phyloP scores from a whole-genome alignment of 2,888 invertebrate species.

The Teleogryllus oceanicus region DNA sequence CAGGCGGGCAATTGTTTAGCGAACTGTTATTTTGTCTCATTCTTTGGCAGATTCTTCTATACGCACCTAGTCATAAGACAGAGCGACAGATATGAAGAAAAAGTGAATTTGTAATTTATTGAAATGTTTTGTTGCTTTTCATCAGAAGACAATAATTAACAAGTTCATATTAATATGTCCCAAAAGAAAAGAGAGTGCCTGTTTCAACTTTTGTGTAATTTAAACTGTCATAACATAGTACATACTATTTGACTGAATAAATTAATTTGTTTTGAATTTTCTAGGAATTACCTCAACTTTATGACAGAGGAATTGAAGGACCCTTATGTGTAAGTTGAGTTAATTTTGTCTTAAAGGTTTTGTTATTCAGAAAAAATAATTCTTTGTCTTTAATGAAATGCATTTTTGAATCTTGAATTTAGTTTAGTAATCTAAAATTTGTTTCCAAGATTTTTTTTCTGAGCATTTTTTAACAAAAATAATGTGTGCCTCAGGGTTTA shows the following conservation, averaged over 20 bases:
- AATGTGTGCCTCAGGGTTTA: no score
- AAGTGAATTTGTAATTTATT: no score
- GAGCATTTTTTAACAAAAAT: no score
- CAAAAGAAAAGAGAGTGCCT: not conserved
- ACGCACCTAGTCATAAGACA: no score
- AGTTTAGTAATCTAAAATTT: not conserved
- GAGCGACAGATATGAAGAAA: no score
- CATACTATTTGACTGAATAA: conserved; percentile 4
- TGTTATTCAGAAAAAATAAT: not conserved
- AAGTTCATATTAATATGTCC: no score
- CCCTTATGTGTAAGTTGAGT: conserved; percentile 64
- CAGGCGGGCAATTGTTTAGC: no score
- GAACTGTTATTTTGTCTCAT: no score
- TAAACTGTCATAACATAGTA: not conserved
- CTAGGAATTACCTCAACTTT: conserved; percentile 84
- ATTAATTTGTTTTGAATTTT: conserved; percentile 38
- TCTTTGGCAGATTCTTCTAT: no score
- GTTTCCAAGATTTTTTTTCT: no score
- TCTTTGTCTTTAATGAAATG: not conserved
- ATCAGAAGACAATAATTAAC: no score
- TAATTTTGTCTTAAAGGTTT: not conserved
- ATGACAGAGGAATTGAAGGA: conserved; percentile 88
- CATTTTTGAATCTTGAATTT: not conserved
- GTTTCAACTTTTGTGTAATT: conserved; percentile 19
- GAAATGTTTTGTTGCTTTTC: no score